Evolutionary conservation across 35 echinoderm and acorn worm genomes (phyloP), one percentile per base, ranked within the genome.

Genomic region (Patiria miniata): DNA sequence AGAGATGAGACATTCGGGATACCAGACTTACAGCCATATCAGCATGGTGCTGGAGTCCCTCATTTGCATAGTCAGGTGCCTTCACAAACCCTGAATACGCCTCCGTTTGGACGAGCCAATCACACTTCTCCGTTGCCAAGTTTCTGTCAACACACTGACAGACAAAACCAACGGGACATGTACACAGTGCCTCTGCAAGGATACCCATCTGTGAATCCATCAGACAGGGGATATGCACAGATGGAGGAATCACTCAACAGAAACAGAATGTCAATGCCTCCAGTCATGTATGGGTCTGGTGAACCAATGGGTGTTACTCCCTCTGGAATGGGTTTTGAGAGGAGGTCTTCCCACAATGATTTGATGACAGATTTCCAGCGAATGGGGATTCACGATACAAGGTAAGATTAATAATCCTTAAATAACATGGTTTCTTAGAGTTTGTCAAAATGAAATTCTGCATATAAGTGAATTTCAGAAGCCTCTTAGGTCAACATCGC

Each of bases 261-360:
- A 12, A 73, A 73, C 14, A 73, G 65, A 73, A 32, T 73, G 65
- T 73, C 65, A 2, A 73, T 73, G 65, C 65, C 65, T 32, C 7
- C 19, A 73, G 14, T 34, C 26, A 73, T 73, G 29, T 73, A 73
- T 15, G 65, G 65, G 26, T 73, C 65, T 12, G 65, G 65, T 73
- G 65, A 73, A 73, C 8, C 65, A 73, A 12, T 73, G 65, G 26
- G 65, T 73, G 3, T 28, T 30, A 73, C 30, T 73, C 30, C 65
- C 65, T 23, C 0, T 73, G 65, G 30, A 15, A 73, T 73, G 26
- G 34, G 34, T 36, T 26, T 36, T 73, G 65, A 73, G 65, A 73
- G 65, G 65, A 26, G 65, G 26, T 23, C 65, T 5, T 73, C 65
- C 14, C 65, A 36, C 34, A 47, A 47, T 47, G 65, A 73, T 1